Base-by-base conservation (phyloP, 2,888 invertebrate species). In the Aplocera efformata region DNA sequence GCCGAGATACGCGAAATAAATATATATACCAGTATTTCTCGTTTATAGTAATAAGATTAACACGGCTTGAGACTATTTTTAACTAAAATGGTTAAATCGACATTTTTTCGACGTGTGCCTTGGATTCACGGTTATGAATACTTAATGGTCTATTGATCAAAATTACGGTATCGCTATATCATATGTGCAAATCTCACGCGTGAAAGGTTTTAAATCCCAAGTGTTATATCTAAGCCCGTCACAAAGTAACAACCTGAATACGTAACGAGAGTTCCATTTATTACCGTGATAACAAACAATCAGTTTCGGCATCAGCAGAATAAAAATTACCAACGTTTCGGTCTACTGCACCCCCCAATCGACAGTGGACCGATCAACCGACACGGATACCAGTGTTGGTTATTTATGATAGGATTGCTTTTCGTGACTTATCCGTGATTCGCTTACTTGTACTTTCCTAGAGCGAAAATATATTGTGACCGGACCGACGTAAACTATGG, bases 181-280 rank as follows among this genome's bases (percentile, higher is more conserved):
- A n/a, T n/a, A n/a, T n/a, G n/a, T n/a, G n/a, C n/a, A n/a, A n/a
- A n/a, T n/a, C n/a, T n/a, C n/a, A n/a, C n/a, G n/a, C n/a, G n/a
- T n/a, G n/a, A n/a, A n/a, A n/a, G 13, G 13, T 17, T 17, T 17
- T 17, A 17, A 17, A 17, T 5, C 13, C 13, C 5, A 17, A 5
- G 3, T 5, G 13, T 17, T 2, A 17, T 5, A 3, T 5, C 2
- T 5, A 17, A 2, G 13, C 6, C 6, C 22, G 61, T 63, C 59
- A 63, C 55, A 57, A 56, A 3, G 61, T 63, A 60, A 63, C 55
- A 57, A 56, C 54, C 52, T 57, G 51, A 57, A 58, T 63, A 64
- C 58, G 58, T 63, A 63, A 66, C 63, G 38, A 45, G 58, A 60
- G 58, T 52, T 59, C 56, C 48, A 60, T 63, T 61, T 59, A n/a